Base-by-base conservation (phyloP, 1,140 invertebrate species). In the Tetranychus urticae region DNA sequence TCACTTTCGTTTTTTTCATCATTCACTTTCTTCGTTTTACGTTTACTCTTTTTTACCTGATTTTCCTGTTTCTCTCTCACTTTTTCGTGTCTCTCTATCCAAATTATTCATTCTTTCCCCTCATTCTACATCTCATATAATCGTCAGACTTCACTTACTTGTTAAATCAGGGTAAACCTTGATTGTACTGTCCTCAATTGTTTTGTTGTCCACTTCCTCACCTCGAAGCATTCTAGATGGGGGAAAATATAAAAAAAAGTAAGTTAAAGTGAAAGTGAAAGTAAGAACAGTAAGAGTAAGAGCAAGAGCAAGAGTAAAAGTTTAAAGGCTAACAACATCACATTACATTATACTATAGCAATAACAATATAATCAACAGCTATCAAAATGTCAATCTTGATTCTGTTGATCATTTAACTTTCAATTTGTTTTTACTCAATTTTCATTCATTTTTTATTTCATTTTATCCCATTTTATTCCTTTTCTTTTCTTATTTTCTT, bases 131-230 rank as follows among this genome's bases (percentile, higher is more conserved):
- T 31, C 14, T 50, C 14, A 23, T 33, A 13, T 23, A 6, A 1
- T n/a, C n/a, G 31, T 23, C 14, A n/a, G 14, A 6, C 50, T 52
- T 23, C 31, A 78, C 81, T 80, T 75, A 92, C 88, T 73, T 65
- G 88, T 91, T 81, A 88, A 88, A 71, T 94, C 89, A 58, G 89
- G 76, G 79, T 82, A 84, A 34, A 93, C 81, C 67, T 81, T 75
- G 45, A 92, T 80, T 68, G 86, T 82, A 57, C 86, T 88, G 56
- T 81, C 81, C 50, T 81, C 77, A 7, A 92, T 74, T n/a, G 84
- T 85, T 63, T 82, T 81, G 48, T 85, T 80, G 65, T 84, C 81
- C 1, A 81, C 79, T 58, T 79, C 75, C 59, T 77, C 77, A 34
- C 83, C 82, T 23, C 82, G 68, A 39, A 79, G 76, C 65, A 86